A percentile compares a stretch with the other conserved stretches of the same genome.
Conservation (phyloP, 2,888 invertebrate species). For the Mythimna pallens region DNA sequence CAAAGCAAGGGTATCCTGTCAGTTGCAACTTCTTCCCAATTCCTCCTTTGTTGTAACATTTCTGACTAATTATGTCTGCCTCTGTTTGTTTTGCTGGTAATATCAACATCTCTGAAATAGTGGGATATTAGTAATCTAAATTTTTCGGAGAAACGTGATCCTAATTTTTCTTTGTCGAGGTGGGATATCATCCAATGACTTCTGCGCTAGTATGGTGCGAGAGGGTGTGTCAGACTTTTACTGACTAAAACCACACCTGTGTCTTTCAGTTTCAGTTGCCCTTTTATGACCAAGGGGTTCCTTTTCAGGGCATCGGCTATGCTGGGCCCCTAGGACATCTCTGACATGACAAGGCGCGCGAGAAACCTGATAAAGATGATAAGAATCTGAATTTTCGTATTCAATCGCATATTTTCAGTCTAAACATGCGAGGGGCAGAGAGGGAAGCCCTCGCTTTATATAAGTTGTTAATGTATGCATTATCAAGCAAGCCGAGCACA, state of each 20-base stretch:
- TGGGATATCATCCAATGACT: too few species aligned
- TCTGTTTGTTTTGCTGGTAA: conserved; percentile 5
- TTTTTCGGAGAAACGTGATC: too few species aligned
- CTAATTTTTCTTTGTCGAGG: too few species aligned
- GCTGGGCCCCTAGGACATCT: too few species aligned
- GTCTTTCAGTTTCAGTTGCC: too few species aligned
- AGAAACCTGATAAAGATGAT: not conserved
- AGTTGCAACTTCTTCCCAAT: conserved; percentile 26
- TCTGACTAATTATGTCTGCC: conserved; percentile 26
- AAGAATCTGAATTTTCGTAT: not conserved
- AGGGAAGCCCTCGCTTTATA: not conserved
- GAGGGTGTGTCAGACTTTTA: too few species aligned
- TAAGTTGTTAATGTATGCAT: not conserved
- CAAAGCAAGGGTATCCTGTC: conserved; percentile 45
- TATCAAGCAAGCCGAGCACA: not conserved
- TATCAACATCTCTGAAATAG: not conserved
- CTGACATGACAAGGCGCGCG: too few species aligned
- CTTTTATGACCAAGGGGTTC: too few species aligned
- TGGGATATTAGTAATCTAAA: not conserved
- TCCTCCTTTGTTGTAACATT: conserved; percentile 42
- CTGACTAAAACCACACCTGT: too few species aligned
- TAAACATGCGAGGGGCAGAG: not conserved
- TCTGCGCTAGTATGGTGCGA: too few species aligned
- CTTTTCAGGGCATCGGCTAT: too few species aligned
- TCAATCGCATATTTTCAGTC: conserved; percentile 3